These are phyloP conservation scores for Vollenhovia emeryi DNA, from an alignment of 1,140 invertebrate genomes.

Conservation along the genomic window DNA sequence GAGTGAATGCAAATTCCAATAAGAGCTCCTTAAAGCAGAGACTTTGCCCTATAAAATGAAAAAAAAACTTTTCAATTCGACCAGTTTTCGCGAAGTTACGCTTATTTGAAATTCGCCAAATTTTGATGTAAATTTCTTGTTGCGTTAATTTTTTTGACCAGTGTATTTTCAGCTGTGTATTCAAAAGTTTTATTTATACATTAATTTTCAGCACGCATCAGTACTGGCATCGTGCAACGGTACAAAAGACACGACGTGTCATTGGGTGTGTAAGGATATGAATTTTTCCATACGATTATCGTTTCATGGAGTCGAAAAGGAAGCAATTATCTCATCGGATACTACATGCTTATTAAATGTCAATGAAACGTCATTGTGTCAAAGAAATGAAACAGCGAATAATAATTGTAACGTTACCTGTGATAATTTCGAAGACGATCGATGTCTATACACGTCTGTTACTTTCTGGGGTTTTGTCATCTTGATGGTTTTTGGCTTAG, in stretches of 20 bases:
- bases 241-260: conserved; percentile 62
- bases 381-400: not conserved
- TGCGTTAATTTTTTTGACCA: too few relatives aligned
- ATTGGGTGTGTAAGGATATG: conserved; percentile 70
- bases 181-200: conserved; percentile 28
- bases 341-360: conserved; percentile 66
- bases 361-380: conserved; percentile 47
- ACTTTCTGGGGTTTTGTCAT: conserved; percentile 91
- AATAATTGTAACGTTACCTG: conserved; percentile 69
- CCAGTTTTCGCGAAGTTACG: too few relatives aligned
- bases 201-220: conserved; percentile 53
- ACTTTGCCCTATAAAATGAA: too few relatives aligned
- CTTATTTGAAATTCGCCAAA: too few relatives aligned
- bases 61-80: too few relatives aligned
- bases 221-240: conserved; percentile 33
- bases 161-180: conserved; percentile 14
- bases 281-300: conserved; percentile 64
- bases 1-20: too few relatives aligned
- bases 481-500: conserved; percentile 89
- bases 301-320: conserved; percentile 51
- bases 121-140: too few relatives aligned
- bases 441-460: conserved; percentile 85
- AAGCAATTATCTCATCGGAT: conserved; percentile 73
- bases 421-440: conserved; percentile 65
- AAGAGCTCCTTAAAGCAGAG: too few relatives aligned